A percentile compares a stretch with the other conserved stretches of the same genome.
Conservation (phyloP, 2,888 invertebrate genomes). For the Strigamia crassipes region DNA sequence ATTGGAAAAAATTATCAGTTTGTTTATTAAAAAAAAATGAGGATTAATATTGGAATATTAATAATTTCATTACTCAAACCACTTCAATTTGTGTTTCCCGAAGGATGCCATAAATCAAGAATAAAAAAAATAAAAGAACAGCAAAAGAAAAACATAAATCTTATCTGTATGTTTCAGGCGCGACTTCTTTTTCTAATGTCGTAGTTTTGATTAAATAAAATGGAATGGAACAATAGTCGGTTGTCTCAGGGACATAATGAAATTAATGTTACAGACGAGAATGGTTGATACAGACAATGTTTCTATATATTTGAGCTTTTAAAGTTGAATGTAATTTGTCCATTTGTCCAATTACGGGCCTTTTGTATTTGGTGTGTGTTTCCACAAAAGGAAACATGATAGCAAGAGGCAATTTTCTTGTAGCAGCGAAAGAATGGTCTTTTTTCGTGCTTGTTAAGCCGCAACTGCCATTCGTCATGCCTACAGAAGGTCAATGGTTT, state of each 20-base stretch:
- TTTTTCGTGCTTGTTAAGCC: slow-evolving; percentile 39
- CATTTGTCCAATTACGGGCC: not conserved
- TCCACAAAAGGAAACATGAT: slow-evolving; percentile 4
- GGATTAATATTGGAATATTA: not conserved
- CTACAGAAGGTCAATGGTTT: slow-evolving; percentile 37
- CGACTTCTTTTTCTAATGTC: not conserved
- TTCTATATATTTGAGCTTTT: not conserved
- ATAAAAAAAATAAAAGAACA: not conserved
- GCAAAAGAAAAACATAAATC: slow-evolving; percentile 5
- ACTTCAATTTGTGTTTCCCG: not conserved
- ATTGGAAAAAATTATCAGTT: not conserved
- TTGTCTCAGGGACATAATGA: not conserved
- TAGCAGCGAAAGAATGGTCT: slow-evolving; percentile 18
- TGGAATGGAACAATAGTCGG: not conserved
- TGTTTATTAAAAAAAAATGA: not conserved
- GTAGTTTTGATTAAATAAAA: not conserved
- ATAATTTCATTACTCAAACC: slow-evolving; percentile 20
- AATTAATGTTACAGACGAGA: not conserved
- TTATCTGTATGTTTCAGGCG: not conserved
- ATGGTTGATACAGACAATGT: not conserved
- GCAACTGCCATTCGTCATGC: slow-evolving; percentile 35
- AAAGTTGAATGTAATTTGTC: slow-evolving; percentile 26
- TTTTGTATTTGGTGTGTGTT: not conserved
- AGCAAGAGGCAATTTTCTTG: slow-evolving; percentile 38
- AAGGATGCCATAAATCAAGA: not conserved